Evolutionary conservation across 2,113 vertebrate species (phyloP), one percentile per base, ranked within the genome.

Genomic region (Sylvia atricapilla): DNA sequence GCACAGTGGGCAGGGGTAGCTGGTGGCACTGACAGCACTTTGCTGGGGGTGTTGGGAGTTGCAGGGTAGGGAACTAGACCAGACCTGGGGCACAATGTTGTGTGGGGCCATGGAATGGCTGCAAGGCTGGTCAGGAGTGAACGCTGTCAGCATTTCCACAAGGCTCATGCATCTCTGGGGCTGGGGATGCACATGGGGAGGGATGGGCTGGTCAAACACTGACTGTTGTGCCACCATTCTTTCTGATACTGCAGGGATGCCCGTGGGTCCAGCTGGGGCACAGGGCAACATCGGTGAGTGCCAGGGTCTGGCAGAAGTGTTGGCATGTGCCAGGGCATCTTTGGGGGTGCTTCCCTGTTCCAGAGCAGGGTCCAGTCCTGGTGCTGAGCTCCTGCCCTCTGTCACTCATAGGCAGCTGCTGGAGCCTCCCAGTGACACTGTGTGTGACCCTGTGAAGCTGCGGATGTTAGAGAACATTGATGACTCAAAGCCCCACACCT

Each of bases 361-460:
- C 33, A 47, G 12, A 43, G 83, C 50, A 70, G 46, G 22, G 27
- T 53, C 23, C 0, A 3, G 2, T 17, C 20, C 9, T 28, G 35
- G 28, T 82, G 50, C 79, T 97, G 74, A 82, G 91, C 17, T 17
- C 50, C 74, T 93, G 43, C 76, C 81, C 25, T n/a, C 64, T 95
- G 84, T 94, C 25, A 41, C 91, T 91, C 77, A 0, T 69, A 96
- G 96, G 98, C 98, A 99, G 78, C 50, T 6, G 0, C 76, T 39
- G 87, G 91, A 93, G 68, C 6, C 55, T 64, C 89, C 96, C 73
- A 37, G 55, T 46, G 75, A 75, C 49, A n/a, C 44, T 0, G 20
- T 53, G 63, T 99, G 98, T 20, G 98, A 99, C 89, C 98, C 98
- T 95, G 98, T 98, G 98, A 99, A 99, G 98, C 98, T 99, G 98